Conservation (phyloP, 2,113 vertebrate species). For the Leuciscus idus region DNA sequence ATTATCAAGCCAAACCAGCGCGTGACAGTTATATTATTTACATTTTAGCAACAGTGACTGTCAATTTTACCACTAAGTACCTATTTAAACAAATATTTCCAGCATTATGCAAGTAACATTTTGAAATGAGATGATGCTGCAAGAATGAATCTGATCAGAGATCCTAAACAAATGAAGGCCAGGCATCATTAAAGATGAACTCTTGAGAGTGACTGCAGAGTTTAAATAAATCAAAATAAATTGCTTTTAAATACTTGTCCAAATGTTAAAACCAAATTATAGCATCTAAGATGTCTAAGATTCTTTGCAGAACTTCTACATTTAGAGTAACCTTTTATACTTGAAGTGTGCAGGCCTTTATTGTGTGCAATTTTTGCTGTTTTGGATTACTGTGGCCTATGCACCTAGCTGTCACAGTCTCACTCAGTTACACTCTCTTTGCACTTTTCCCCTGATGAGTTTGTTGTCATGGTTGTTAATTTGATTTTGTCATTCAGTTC, state of each 20-base stretch:
- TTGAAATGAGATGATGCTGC: conserved; percentile 10
- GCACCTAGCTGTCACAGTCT: no score
- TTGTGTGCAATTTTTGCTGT: no score
- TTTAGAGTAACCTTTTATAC: no score
- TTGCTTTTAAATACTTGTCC: neutral
- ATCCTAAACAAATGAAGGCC: neutral
- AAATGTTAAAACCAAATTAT: neutral
- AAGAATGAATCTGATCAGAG: neutral
- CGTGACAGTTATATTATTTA: neutral
- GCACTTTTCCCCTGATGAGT: no score
- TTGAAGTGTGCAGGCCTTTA: no score
- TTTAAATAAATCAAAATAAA: neutral
- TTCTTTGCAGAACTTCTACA: no score
- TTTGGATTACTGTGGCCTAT: no score
- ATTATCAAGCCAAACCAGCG: no score
- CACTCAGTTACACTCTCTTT: no score
- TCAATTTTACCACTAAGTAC: neutral
- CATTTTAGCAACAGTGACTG: neutral
- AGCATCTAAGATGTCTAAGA: neutral
- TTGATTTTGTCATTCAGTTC: no score
- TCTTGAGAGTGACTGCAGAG: conserved; percentile 2
- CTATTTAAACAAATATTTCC: neutral
- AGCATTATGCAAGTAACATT: neutral
- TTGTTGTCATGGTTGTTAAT: no score
- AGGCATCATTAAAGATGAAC: neutral